Base-by-base conservation (phyloP, 2,113 vertebrate species). In the Ardeotis arabs region DNA sequence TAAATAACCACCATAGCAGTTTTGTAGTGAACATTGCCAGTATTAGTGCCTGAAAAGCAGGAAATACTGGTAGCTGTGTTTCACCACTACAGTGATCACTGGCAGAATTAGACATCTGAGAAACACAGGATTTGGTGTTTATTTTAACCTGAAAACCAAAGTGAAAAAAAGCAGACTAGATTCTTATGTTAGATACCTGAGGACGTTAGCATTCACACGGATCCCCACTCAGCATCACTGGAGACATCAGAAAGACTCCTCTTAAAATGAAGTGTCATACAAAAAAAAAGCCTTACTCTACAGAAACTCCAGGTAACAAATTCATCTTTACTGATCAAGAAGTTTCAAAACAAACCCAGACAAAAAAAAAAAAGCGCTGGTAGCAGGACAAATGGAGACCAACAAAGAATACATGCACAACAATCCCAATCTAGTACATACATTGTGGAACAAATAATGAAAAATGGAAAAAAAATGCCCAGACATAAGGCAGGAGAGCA, bases 151-250 rank as follows among this genome's bases (percentile, higher is more conserved):
- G 41, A 82, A 87, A 86, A 29, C 2, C 18, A 33, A 55, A 76
- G 25, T 53, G 10, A 14, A 63, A 67, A 82, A 86, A 69, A 76
- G 9, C 29, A 73, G 73, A 35, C 7, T 44, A 55, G 28, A 16
- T 74, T 31, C 17, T 67, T 72, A 70, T 18, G 13, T 47, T 58
- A 45, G 27, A 44, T 66, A 64, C 6, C 24, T 1, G 2, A 68
- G 13, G n/a, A 79, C 0, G 1, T 16, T 44, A 39, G 21, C 28
- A 59, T 60, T 72, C 7, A 8, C 39, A 44, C 1, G 0, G 21
- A 69, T 89, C 50, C 25, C 25, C 60, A 59, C 52, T 45, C 29
- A 50, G 16, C 23, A 47, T 49, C 3, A 2, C 3, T 52, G 23
- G 27, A 86, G 33, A 39, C 14, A 60, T 20, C 20, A 90, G 49